Conservation (phyloP, 2,113 vertebrate genomes). For the Osmerus mordax region DNA sequence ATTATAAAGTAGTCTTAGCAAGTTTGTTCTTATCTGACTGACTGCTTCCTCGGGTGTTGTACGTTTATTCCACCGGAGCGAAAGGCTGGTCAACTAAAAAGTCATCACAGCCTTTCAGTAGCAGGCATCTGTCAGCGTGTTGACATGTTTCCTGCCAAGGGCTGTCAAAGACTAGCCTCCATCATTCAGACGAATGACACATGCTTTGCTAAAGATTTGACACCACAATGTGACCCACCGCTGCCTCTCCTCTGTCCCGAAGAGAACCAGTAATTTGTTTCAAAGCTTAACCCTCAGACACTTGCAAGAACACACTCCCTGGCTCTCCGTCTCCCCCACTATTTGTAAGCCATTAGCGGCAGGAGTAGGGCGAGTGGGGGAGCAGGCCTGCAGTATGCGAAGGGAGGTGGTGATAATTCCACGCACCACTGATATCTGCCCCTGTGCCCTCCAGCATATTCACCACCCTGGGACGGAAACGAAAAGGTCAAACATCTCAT, state of each 20-base stretch:
- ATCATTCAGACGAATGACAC: constrained; percentile 55
- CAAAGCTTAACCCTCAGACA: constrained; percentile 52
- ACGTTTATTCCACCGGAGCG: constrained; percentile 45
- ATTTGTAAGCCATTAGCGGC: constrained; percentile 58
- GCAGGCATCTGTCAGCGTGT: constrained; percentile 60
- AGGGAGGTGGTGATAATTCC: constrained; percentile 68
- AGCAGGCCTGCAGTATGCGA: constrained; percentile 52
- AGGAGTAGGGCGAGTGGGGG: constrained; percentile 57
- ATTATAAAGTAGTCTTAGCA: constrained; percentile 45
- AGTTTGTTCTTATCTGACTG: constrained; percentile 54
- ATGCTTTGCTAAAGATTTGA: constrained; percentile 62
- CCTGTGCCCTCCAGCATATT: constrained; percentile 65
- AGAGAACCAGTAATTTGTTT: constrained; percentile 53
- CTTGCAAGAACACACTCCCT: constrained; percentile 19
- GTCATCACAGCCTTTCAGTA: constrained; percentile 59
- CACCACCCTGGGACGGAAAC: constrained; percentile 62
- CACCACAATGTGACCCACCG: constrained; percentile 52
- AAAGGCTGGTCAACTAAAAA: constrained; percentile 64
- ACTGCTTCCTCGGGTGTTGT: constrained; percentile 35
- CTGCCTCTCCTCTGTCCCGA: constrained; percentile 26
- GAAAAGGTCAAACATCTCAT: constrained; percentile 72
- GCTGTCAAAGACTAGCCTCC: constrained; percentile 57
- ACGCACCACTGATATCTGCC: constrained; percentile 55
- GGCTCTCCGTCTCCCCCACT: constrained; percentile 30
- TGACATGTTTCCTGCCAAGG: constrained; percentile 62